Evolutionary conservation across 2,113 vertebrate genomes (phyloP).

Genomic region (Colius striatus): DNA sequence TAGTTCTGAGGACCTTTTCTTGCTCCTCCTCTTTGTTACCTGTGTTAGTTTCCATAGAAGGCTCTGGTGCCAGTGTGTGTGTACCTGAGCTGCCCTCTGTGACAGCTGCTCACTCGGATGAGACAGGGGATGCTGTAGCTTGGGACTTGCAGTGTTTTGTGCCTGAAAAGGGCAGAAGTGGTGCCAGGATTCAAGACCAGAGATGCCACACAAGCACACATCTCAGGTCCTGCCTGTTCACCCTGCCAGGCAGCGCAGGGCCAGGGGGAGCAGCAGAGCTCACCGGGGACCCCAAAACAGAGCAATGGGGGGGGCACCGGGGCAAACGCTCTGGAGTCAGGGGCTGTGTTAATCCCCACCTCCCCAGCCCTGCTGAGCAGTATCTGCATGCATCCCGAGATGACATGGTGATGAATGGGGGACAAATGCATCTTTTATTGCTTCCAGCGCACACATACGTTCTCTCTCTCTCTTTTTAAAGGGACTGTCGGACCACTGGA

Average conservation of each 20-base stretch:
- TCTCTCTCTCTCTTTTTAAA: not conserved
- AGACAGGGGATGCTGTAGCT: not conserved
- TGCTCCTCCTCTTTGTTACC: not conserved
- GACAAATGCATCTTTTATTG: slow-evolving; percentile 76
- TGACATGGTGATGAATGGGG: slow-evolving; percentile 65
- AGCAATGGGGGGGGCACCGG: not conserved
- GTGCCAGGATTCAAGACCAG: not conserved
- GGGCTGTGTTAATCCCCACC: not conserved
- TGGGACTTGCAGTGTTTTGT: not conserved
- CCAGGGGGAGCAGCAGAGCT: not conserved
- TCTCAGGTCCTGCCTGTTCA: not conserved
- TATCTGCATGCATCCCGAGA: slow-evolving; percentile 37
- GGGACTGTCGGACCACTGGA: slow-evolving; percentile 72
- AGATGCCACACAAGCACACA: fast-evolving
- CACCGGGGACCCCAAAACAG: not conserved
- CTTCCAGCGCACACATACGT: not conserved
- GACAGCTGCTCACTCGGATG: fast-evolving
- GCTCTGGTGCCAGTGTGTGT: not conserved
- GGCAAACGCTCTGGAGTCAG: not conserved
- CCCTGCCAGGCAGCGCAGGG: not conserved
- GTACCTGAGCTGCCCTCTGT: not conserved
- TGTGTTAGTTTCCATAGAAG: not conserved
- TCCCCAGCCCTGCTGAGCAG: not conserved
- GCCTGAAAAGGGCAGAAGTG: fast-evolving
- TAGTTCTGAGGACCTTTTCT: not conserved